Evolutionary conservation across 2,888 invertebrate species (phyloP).

Genomic region (Rotaria socialis): DNA sequence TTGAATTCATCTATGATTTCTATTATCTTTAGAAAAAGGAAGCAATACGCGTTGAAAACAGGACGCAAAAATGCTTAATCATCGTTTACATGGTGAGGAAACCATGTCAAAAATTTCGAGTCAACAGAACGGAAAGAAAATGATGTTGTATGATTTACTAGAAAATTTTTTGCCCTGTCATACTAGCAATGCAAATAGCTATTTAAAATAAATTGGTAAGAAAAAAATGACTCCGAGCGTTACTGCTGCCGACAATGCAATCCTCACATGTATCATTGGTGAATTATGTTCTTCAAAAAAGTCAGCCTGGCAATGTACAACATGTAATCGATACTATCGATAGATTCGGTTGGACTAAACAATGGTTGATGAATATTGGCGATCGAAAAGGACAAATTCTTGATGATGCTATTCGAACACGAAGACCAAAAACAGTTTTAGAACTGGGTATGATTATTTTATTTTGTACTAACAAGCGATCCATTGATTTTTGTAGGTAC

Average conservation of each 20-base stretch:
- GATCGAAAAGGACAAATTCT: slow-evolving; percentile 18
- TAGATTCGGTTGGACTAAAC: background rate
- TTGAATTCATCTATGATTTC: no score
- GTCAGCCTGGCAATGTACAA: background rate
- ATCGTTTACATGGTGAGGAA: no score
- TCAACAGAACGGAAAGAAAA: background rate
- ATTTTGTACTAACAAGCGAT: no score
- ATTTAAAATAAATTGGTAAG: background rate
- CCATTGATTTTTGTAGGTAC: background rate
- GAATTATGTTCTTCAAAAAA: background rate
- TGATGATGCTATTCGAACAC: background rate
- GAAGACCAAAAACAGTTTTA: slow-evolving; percentile 18
- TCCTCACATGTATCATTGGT: background rate
- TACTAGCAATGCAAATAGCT: background rate
- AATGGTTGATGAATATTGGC: background rate
- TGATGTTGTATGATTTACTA: background rate
- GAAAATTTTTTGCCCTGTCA: background rate
- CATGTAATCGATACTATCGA: background rate
- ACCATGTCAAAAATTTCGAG: background rate
- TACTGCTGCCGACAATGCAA: background rate
- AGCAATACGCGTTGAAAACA: no score
- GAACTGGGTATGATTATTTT: background rate
- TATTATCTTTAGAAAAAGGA: no score
- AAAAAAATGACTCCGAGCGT: background rate
- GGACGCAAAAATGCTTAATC: no score